Evolutionary conservation across 37 sponge, comb jelly and placozoan genomes (phyloP).

Genomic region (Bolinopsis microptera): DNA sequence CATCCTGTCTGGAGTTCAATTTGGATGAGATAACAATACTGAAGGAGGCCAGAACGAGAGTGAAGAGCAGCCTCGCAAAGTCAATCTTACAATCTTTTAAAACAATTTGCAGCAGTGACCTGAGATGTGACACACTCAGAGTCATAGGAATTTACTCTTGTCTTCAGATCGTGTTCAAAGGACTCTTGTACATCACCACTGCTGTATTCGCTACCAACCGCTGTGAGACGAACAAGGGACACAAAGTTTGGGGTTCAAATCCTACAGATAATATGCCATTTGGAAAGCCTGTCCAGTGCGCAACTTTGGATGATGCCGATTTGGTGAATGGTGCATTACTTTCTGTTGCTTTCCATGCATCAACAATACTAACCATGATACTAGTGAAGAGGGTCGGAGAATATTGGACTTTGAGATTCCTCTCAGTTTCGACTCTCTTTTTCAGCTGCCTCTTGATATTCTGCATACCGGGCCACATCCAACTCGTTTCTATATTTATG

Average conservation of each 20-base stretch:
- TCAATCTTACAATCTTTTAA: neutral
- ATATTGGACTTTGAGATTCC: neutral
- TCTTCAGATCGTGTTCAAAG: conserved; percentile 34
- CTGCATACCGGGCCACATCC: neutral
- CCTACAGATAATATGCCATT: neutral
- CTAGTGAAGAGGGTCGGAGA: neutral
- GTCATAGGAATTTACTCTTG: neutral
- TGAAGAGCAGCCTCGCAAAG: neutral
- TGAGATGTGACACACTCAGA: neutral
- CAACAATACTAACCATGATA: neutral
- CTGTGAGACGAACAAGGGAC: neutral
- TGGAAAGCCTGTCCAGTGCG: neutral
- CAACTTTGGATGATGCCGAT: neutral
- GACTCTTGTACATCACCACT: neutral
- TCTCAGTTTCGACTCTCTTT: neutral
- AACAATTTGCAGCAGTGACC: neutral
- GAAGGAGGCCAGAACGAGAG: neutral
- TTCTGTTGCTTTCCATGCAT: neutral
- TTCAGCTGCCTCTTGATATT: neutral
- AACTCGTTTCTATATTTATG: neutral
- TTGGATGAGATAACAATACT: neutral
- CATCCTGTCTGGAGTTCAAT: too few relatives aligned
- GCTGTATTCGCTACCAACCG: neutral
- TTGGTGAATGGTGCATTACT: neutral
- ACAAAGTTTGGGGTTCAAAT: neutral